Evolutionary conservation across 2,888 invertebrate genomes (phyloP), one percentile per base, ranked within the genome.

Genomic region (Tryphoninae sp.): DNA sequence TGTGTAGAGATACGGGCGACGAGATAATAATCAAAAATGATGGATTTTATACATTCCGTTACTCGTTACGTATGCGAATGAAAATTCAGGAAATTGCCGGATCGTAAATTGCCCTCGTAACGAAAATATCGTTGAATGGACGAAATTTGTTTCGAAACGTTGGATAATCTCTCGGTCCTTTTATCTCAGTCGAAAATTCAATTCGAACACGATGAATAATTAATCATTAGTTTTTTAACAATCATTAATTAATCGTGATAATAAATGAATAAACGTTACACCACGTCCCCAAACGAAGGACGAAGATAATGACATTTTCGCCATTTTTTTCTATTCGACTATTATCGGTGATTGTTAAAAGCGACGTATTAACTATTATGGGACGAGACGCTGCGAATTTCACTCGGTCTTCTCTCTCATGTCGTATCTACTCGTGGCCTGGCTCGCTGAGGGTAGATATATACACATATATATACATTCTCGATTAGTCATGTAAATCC

Each of bases 401-500:
- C 67, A 16, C 11, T 71, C 49, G 45, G 11, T 61, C 49, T 45
- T 61, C 23, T 59, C 58, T 59, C 23, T 11, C 13, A 13, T 7
- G 8, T 55, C 55, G 33, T 33, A 19, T 13, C 40, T 4, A 51
- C 61, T 53, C 64, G 55, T 19, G 16, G 65, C 9, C 23, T 19
- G 65, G 33, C 45, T 40, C 65, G 61, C 6, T 33, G 58, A 13
- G 26, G 33, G 51, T 53, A 49, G 67, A 75, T 76, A 61, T 67
- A 61, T 75, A 58, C 13, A 23, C 61, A 53, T 61, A 61, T 61
- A 51, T 26, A 26, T 26, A 26, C 26, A 33, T 78, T 58, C 59
- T 65, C 85, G 86, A 86, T 87, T 86, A 86, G 84, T 83, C 85
- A 90, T 89, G 89, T 85, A 90, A 87, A 90, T 90, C 86, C 86